Conservation (phyloP, 2,113 vertebrate genomes). For the Oreochromis spilurus region DNA sequence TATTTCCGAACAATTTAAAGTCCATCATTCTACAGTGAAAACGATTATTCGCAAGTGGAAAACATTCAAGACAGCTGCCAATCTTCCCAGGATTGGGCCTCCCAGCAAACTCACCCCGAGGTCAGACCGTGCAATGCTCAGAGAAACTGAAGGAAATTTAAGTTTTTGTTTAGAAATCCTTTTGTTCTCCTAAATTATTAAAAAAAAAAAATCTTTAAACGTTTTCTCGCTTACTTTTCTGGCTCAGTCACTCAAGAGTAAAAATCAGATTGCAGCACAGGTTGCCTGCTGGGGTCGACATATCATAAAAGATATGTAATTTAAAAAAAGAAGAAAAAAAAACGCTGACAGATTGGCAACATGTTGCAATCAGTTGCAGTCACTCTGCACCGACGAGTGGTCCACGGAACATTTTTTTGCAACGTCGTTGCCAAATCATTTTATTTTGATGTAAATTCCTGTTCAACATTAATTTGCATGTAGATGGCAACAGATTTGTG, state of each 20-base stretch:
- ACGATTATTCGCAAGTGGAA: neutral
- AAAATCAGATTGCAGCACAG: neutral
- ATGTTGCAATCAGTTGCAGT: neutral
- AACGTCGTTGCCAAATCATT: neutral
- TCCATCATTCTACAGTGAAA: neutral
- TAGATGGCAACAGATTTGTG: neutral
- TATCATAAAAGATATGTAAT: neutral
- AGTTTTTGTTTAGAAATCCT: neutral
- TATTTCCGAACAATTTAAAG: neutral
- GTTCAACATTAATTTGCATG: neutral
- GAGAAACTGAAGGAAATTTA: neutral
- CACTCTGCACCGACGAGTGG: neutral
- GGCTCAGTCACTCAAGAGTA: neutral
- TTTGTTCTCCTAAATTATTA: neutral
- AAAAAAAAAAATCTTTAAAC: no score
- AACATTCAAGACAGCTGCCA: neutral
- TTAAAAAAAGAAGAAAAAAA: rapidly evolving
- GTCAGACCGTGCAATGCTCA: neutral
- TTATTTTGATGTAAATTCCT: neutral
- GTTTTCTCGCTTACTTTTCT: neutral
- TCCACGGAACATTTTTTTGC: neutral
- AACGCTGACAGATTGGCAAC: neutral
- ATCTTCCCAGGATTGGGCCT: neutral
- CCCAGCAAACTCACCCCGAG: neutral
- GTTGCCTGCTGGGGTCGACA: neutral